A percentile compares a stretch with the other conserved stretches of the same genome.
Evolutionary conservation across 2,113 vertebrate genomes (phyloP).

Genomic region (Tetrax tetrax): DNA sequence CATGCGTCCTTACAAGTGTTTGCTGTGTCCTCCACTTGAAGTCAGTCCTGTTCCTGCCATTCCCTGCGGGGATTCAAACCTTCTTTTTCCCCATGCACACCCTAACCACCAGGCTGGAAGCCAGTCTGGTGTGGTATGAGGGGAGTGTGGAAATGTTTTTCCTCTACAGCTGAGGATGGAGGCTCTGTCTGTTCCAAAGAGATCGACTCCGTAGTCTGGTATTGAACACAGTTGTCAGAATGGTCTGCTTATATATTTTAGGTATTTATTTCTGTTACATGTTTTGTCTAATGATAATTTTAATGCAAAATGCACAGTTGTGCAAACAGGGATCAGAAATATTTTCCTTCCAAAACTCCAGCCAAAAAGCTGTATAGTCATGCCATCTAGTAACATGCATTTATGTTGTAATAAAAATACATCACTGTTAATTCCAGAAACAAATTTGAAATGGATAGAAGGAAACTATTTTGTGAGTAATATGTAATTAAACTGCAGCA

Average conservation of each 20-base stretch:
- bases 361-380: neutral
- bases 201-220: neutral
- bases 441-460: neutral
- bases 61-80: neutral
- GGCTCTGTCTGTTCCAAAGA: neutral
- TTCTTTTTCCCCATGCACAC: neutral
- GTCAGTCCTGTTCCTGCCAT: neutral
- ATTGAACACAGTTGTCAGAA: neutral
- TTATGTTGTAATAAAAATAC: neutral
- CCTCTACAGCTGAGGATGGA: neutral
- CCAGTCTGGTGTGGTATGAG: neutral
- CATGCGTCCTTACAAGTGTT: neutral
- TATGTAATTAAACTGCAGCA: neutral
- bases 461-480: constrained; percentile 1
- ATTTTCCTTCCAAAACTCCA: neutral
- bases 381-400: neutral
- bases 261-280: neutral
- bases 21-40: neutral
- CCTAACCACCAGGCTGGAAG: neutral
- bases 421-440: neutral
- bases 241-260: neutral
- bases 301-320: neutral
- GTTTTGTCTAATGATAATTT: neutral
- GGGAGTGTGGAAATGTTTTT: neutral
- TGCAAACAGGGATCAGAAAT: neutral